phyloP scores from a whole-genome alignment of 2,888 invertebrate species.

The Cryptus armator region DNA sequence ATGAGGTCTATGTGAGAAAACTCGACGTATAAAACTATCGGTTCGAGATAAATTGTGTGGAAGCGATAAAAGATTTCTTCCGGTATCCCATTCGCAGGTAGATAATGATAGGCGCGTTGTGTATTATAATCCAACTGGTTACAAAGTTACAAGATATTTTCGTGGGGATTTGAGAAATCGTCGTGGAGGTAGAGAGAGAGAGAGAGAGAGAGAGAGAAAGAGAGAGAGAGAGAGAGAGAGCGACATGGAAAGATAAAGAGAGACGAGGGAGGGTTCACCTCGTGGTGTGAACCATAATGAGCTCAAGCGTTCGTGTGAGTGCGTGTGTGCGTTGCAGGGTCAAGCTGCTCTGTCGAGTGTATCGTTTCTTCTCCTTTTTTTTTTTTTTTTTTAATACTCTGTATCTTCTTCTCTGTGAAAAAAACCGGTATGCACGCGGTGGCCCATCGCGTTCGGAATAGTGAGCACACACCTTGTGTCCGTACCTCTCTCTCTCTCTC shows the following conservation, averaged over 20 bases:
- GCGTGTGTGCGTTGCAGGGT: conserved; percentile 55
- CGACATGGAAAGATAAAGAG: not conserved
- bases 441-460: conserved; percentile 70
- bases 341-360: conserved; percentile 40
- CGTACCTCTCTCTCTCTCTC: conserved; percentile 35
- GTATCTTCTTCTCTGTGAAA: conserved; percentile 48
- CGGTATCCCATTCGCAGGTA: conserved; percentile 21
- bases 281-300: conserved; percentile 63
- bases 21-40: not conserved
- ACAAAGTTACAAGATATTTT: conserved; percentile 48
- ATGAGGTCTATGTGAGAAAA: not conserved
- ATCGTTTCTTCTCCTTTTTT: conserved; percentile 34
- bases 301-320: conserved; percentile 49
- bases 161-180: conserved; percentile 46
- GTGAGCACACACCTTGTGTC: conserved; percentile 69
- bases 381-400: conserved; percentile 24
- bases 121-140: conserved; percentile 19
- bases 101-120: conserved; percentile 32
- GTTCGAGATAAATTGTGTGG: not conserved
- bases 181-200: conserved; percentile 16
- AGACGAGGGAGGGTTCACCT: conserved; percentile 36
- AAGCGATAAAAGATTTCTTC: conserved; percentile 54
- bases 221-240: not conserved
- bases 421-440: conserved; percentile 68
- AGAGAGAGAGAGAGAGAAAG: not conserved